Base-by-base conservation (phyloP, 2,797 vertebrate species). In the Bovichtus variegatus region DNA sequence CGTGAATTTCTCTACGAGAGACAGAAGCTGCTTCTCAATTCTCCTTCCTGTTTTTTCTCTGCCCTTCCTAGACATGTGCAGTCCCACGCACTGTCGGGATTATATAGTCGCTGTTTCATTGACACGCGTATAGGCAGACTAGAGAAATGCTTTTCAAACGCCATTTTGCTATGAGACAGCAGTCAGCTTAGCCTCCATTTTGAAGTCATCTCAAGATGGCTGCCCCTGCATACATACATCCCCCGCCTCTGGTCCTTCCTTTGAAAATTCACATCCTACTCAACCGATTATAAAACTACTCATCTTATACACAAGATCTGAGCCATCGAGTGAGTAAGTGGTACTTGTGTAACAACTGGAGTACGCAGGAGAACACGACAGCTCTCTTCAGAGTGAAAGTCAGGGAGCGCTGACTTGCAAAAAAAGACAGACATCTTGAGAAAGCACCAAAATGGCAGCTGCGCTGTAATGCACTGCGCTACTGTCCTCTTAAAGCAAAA, bases 151-250 rank as follows among this genome's bases (percentile, higher is more conserved):
- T 8, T 65, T 40, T 60, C 57, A 55, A 16, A 68, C 59, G 6
- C 61, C 46, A 58, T 67, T 84, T 58, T 77, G 64, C 62, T 46
- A 9, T 27, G 59, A 81, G 49, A 53, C 57, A 71, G 74, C 78
- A 79, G 34, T 67, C 64, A 61, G 53, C 68, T 50, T 1, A 13
- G 74, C 76, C 84, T 82, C 89, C 89, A 90, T 90, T 85, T 92
- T 90, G 77, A 67, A 71, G 34, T 57, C 43, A 41, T 49, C 69
- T 80, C 53, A 90, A 92, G 72, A 90, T 91, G 89, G 90, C 88
- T 74, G 82, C 87, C 29, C 11, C 62, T 80, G 80, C 77, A 76
- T 15, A 50, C 23, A 25, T 46, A 23, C 23, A 16, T 6, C 9
- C 29, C 50, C 21, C 5, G 15, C 16, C 40, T 84, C 58, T 34